Conservation (phyloP, 2,113 vertebrate species). For the Xiphophorus maculatus region DNA sequence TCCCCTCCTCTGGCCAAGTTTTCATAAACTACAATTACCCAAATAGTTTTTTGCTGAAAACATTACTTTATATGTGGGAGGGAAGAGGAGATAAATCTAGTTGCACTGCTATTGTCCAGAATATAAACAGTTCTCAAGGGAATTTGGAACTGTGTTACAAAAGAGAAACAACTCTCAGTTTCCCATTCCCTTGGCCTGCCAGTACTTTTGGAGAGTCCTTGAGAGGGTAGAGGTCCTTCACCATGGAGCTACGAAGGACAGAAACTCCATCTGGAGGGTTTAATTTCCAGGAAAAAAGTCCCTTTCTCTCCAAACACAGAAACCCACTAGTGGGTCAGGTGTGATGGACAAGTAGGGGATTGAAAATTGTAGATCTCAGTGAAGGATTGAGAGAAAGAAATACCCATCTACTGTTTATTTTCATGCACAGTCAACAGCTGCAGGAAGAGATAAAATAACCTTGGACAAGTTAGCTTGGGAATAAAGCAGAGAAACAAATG, state of each 20-base stretch:
- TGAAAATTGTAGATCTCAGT: neutral
- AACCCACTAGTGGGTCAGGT: neutral
- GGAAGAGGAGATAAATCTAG: neutral
- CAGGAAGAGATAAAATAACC: conserved; percentile 60
- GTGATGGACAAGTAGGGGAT: neutral
- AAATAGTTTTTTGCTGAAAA: neutral
- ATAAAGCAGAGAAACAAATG: conserved; percentile 29
- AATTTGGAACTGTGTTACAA: neutral
- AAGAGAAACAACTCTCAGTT: neutral
- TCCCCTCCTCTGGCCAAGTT: neutral
- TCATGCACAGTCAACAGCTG: conserved; percentile 56
- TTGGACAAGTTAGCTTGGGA: conserved; percentile 47
- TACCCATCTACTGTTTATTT: conserved; percentile 58
- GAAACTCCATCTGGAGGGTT: neutral
- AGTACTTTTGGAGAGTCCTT: conserved; percentile 2
- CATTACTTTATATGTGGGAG: neutral
- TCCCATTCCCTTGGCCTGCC: neutral
- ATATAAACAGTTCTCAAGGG: neutral
- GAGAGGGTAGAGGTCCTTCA: conserved; percentile 9
- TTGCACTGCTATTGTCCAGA: neutral
- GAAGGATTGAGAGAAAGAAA: conserved; percentile 19
- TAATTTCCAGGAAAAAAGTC: neutral
- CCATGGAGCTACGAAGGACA: neutral
- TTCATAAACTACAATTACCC: neutral
- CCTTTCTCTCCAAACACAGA: neutral